Evolutionary conservation across 2,797 vertebrate species (phyloP).

Genomic region (Chaetophractus vellerosus): DNA sequence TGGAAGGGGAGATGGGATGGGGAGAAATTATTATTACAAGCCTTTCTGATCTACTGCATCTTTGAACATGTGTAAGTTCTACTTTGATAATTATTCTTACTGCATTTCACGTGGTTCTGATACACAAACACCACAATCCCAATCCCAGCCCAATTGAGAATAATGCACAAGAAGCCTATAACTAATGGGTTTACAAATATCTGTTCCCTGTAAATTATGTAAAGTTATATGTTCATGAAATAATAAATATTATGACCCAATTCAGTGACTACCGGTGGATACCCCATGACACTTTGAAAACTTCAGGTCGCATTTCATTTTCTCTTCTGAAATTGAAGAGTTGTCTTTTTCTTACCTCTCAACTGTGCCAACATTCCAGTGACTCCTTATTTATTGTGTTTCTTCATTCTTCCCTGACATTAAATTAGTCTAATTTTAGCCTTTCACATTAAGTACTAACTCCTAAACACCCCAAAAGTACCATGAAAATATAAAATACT

Average conservation of each 20-base stretch:
- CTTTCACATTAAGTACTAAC: background rate
- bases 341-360: slow-evolving; percentile 3
- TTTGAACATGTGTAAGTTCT: background rate
- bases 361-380: background rate
- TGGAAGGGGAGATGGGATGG: no score
- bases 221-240: background rate
- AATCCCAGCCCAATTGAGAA: background rate
- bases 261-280: background rate
- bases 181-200: background rate
- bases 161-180: background rate
- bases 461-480: background rate
- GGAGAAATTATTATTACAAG: background rate
- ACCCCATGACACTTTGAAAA: background rate
- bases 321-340: background rate
- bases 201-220: background rate
- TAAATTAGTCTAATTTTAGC: background rate
- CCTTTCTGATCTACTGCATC: background rate
- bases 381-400: background rate
- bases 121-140: background rate
- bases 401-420: background rate
- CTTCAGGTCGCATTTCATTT: background rate
- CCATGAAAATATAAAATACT: background rate
- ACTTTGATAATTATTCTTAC: background rate
- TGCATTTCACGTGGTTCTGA: background rate
- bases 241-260: background rate